Evolutionary conservation across 2,113 vertebrate genomes (phyloP), one percentile per base, ranked within the genome.

Genomic region (Machaerirhynchus nigripectus): DNA sequence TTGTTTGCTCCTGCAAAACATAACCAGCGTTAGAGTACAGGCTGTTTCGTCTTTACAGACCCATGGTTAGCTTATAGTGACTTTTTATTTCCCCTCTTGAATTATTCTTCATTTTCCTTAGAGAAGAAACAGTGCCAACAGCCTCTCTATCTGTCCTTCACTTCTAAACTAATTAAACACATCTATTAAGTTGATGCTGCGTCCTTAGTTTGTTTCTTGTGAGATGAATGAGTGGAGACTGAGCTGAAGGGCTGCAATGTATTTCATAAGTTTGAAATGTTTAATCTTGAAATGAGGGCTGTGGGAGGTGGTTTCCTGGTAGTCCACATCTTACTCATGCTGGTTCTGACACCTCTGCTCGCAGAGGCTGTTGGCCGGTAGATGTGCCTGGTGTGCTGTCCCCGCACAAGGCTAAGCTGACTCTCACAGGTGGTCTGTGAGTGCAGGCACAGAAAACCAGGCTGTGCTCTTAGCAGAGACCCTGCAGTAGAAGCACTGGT

Each of bases 241-340:
- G 5, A 61, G 63, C 27, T 73, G 87, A 65, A 42, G 47, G 67
- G 52, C 49, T 74, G 55, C 10, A 9, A 5, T 42, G 81, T 70
- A 24, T 84, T 79, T 76, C 0, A 0, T 52, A 1, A 73, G 52
- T 81, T 55, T 71, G 77, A 94, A 50, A n/a, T 73, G 46, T 63
- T 86, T 78, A 15, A 46, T 87, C 78, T 92, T 42, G 74, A 93
- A 75, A 79, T 64, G 87, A 93, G 57, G 61, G 57, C 53, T 39
- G 74, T 82, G 90, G 78, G 90, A 95, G 81, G 90, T 71, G 84
- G 81, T 94, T 95, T 94, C 90, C 93, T 94, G 87, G 87, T 75
- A 91, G 77, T 71, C 56, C 65, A 24, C 22, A 7, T 75, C 69
- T 94, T 71, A 70, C 74, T 96, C 69, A 55, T 3, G 33, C 64